A percentile compares a stretch with the other conserved stretches of the same genome.
phyloP scores from a whole-genome alignment of 92 coral and sea anemone species.

The Metridium senile region DNA sequence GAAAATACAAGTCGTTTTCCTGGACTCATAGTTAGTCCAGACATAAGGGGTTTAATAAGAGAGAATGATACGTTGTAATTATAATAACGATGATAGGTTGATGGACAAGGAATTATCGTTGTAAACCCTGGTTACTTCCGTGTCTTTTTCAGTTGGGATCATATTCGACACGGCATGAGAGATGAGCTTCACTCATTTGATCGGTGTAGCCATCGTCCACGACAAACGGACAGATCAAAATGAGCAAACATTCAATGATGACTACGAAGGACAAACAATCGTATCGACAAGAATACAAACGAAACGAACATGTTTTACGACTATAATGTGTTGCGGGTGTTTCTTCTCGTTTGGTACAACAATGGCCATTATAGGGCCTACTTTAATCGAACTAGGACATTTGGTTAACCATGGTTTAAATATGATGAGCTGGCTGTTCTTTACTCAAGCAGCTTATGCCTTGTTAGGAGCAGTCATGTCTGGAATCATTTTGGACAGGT shows the following conservation, averaged over 20 bases:
- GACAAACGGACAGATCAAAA: conserved; percentile 42
- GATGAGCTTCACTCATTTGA: conserved; percentile 80
- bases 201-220: conserved; percentile 76
- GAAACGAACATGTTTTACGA: conserved; percentile 51
- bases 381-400: conserved; percentile 78
- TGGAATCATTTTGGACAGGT: conserved; percentile 91
- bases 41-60: background rate
- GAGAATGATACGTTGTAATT: background rate
- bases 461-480: conserved; percentile 89
- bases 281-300: conserved; percentile 8
- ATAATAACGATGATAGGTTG: background rate
- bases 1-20: background rate
- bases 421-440: conserved; percentile 91
- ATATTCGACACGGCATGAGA: background rate
- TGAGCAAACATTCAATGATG: background rate
- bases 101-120: background rate
- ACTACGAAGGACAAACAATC: conserved; percentile 20
- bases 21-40: background rate
- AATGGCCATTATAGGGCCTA: conserved; percentile 90
- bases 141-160: background rate
- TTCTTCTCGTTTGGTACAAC: conserved; percentile 93
- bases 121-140: background rate
- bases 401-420: conserved; percentile 73
- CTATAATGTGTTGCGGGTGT: conserved; percentile 82
- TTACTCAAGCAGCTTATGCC: conserved; percentile 86